phyloP scores from a whole-genome alignment of 2,113 vertebrate species.

The Numida meleagris region DNA sequence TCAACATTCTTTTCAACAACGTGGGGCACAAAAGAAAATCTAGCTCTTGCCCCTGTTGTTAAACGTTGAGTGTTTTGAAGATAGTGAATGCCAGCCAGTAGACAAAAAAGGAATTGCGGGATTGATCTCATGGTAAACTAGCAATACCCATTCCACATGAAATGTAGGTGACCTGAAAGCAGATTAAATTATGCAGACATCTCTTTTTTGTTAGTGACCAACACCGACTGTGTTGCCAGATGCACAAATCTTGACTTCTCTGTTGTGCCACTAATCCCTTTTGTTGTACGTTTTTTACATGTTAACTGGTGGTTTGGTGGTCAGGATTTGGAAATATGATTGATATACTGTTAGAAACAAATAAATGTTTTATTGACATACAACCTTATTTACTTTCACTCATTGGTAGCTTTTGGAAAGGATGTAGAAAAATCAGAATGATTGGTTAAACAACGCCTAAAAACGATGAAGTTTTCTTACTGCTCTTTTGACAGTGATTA shows the following conservation, averaged over 20 bases:
- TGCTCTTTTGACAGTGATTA: background rate
- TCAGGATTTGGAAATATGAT: background rate
- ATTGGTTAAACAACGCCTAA: background rate
- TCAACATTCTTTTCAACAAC: background rate
- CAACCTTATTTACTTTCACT: background rate
- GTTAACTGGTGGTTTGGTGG: background rate
- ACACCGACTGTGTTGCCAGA: background rate
- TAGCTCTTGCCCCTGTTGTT: background rate
- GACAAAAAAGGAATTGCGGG: background rate
- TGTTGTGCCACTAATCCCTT: constrained; percentile 36
- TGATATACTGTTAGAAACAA: background rate
- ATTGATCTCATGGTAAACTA: background rate
- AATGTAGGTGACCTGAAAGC: background rate
- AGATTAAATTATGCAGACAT: constrained; percentile 35
- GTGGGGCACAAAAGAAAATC: background rate
- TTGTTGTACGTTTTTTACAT: background rate
- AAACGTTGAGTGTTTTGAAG: background rate
- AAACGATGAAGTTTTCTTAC: background rate
- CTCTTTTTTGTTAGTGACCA: constrained; percentile 21
- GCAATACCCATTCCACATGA: background rate
- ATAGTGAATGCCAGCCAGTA: background rate
- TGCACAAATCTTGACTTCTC: constrained; percentile 3
- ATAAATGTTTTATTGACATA: background rate
- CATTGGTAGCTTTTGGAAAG: background rate
- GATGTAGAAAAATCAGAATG: background rate